Base-by-base conservation (phyloP, 2,113 vertebrate genomes). In the Chascanopsetta lugubris region DNA sequence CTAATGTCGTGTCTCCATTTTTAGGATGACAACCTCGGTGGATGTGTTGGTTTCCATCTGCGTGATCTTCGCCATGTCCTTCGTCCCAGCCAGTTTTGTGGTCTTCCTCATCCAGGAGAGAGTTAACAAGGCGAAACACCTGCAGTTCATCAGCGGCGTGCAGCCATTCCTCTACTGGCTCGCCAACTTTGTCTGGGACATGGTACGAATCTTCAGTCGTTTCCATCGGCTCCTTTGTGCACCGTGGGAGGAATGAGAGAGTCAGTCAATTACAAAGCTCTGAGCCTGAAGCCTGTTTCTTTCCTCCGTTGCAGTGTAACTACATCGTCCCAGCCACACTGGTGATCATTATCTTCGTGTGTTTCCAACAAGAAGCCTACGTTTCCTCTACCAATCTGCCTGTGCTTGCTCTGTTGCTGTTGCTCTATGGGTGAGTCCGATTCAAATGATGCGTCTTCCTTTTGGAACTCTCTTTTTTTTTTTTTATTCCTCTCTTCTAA, bases 281-380 rank as follows among this genome's bases (percentile, higher is more conserved):
- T 51, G 6, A 42, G 9, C 0, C 22, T 22, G 2, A 57, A 27
- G 1, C 7, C 0, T 24, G 8, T 24, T 5, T 36, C 51, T 72
- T 53, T 48, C 43, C 21, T 50, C 48, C 43, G 43, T 69, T 68
- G 1, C 69, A 98, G 97, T 99, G 97, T 86, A 99, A 99, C 91
- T 99, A 99, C 66, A 91, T 99, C 11, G 95, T 99, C 54, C 97
- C 97, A 0, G 97, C 97, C 17, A 97, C 96, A 0, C 76, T 99
- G 71, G 96, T 99, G 49, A 93, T 98, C 84, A 94, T 99, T 63
- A 99, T 99, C 88, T 99, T 99, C 82, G 81, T 99, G 85, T 99
- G 97, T 87, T 99, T 99, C 91, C 97, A 99, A 87, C 97, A 99
- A 93, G 96, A 99, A 55, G 96, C 97, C 32, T 99, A 99, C 1